Evolutionary conservation across 2,797 vertebrate species (phyloP).

Genomic region (Calcarius lapponicus): DNA sequence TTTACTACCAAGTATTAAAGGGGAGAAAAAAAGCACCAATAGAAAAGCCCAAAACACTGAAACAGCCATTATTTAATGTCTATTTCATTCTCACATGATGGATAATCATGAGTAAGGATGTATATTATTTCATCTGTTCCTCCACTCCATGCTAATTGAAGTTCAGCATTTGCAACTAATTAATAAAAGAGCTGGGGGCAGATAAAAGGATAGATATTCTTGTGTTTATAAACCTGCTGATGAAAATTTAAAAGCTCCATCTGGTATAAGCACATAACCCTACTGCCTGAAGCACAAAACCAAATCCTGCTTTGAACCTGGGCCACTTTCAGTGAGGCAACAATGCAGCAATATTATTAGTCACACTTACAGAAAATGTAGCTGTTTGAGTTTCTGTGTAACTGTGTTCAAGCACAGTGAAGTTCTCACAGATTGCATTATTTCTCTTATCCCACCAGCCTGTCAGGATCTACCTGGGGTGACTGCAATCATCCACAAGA

Average conservation of each 20-base stretch:
- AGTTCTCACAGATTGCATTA: background rate
- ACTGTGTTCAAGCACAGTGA: background rate
- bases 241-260: conserved; percentile 62
- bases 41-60: background rate
- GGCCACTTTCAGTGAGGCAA: background rate
- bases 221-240: conserved; percentile 31
- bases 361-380: background rate
- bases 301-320: background rate
- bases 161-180: conserved; percentile 12
- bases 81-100: conserved; percentile 16
- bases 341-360: background rate
- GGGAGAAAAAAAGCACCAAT: background rate
- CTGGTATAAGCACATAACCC: background rate
- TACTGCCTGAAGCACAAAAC: background rate
- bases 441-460: background rate
- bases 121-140: background rate
- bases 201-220: conserved; percentile 16
- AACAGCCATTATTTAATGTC: background rate
- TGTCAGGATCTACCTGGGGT: background rate
- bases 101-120: background rate
- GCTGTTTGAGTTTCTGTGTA: background rate
- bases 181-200: background rate
- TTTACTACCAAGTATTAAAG: background rate
- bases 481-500: background rate
- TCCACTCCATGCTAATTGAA: conserved; percentile 18